Evolutionary conservation across 2,888 invertebrate species (phyloP), one percentile per base, ranked within the genome.

Genomic region (Mantis religiosa): DNA sequence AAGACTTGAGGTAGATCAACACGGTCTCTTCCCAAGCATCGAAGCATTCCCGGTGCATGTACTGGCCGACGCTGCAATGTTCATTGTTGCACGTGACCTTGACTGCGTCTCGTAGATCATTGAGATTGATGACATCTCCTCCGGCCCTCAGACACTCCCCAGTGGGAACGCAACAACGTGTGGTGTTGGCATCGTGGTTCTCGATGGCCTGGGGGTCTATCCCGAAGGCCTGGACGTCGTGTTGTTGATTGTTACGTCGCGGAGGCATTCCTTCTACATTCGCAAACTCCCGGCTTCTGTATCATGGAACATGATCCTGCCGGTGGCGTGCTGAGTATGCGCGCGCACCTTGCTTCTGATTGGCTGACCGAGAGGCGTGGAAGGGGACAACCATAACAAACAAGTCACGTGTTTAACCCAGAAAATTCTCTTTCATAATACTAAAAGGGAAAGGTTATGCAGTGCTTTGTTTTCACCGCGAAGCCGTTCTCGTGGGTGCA

Each of bases 31-130:
- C 98, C 98, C 98, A 99, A 91, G 96, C 95, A 91, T 98, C 98
- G 94, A 99, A 99, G 94, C 99, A 99, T 93, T 97, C 97, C 91
- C 97, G 96, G 95, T 99, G 99, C 99, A 99, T 99, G 93, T 97
- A 98, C 93, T 97, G 96, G 90, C 98, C 98, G 92, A 95, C 95
- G 90, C 95, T 94, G 94, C 99, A 99, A 92, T 96, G 95, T 92
- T 98, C 98, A 94, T 99, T 99, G 95, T 98, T 99, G 95, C 99
- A 99, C 91, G 97, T 95, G 90, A 99, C 98, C 93, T 97, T 97
- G 91, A 98, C 96, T 85, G 97, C 96, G 92, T 98, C 98, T 91
- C 96, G 95, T 88, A 96, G 94, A 90, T 97, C 96, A 92, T 96
- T 96, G 90, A 95, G 92, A 89, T 95, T 94, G 89, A 96, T 87